Base-by-base conservation (phyloP, 2,797 vertebrate genomes). In the Peromyscus aztecus region DNA sequence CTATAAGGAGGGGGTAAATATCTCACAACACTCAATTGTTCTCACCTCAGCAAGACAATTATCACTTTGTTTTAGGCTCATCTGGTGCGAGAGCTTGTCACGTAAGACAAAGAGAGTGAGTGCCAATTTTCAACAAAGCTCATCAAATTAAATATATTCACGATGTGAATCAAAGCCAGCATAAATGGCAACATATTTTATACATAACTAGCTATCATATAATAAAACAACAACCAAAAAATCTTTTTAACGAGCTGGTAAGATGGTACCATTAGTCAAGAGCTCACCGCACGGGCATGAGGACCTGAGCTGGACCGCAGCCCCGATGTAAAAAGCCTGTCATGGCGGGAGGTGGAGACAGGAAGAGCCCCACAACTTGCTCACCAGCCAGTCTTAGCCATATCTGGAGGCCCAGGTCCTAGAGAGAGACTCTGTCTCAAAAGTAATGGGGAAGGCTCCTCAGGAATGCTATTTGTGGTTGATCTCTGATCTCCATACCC, bases 1-100 rank as follows among this genome's bases (percentile, higher is more conserved):
- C 46, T 91, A 6, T 61, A 77, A 86, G 27, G 11, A 57, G 16
- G 57, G 16, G 57, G 71, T 46, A 87, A 96, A 93, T 83, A 77
- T 88, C 34, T 85, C 27, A 92, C 75, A 81, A 23, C n/a, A 91
- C 61, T 55, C 16, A 67, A 34, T 11, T 76, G 95, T 96, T 95
- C 78, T 93, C 83, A 91, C 43, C 52, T 77, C 87, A 29, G 46
- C 31, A 91, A 77, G 80, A 89, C 92, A 91, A 96, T 89, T 89
- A 77, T 73, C 89, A 89, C 63, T 94, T 95, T 61, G 3, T 63
- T 97, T 31, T 27, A 93, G 86, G 40, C 61, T 84, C 82, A 82
- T 63, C 81, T 43, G 55, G 11, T 67, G 76, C 31, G 19, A 31
- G n/a, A 17, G 93, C 59, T 92, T 24, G 67, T 63, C 49, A 61